These are phyloP conservation scores for Odocoileus hemionus DNA, from an alignment of 2,113 vertebrate genomes.

Conservation along the genomic window DNA sequence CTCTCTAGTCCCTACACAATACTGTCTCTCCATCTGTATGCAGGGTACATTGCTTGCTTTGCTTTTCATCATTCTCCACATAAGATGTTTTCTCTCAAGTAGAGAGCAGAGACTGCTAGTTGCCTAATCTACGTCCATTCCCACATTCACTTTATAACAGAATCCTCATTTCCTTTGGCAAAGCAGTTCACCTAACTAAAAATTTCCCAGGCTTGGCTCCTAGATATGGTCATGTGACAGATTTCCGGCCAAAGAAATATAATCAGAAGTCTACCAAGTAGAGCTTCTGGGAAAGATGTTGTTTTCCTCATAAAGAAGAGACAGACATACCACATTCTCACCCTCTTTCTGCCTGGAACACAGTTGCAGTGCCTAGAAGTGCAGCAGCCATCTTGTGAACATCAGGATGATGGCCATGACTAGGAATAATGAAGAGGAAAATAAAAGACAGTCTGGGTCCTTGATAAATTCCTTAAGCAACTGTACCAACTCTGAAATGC, in stretches of 20 bases:
- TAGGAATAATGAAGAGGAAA: not conserved
- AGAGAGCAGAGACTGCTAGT: not conserved
- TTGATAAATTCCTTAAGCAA: slow-evolving; percentile 3
- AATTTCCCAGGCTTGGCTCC: not conserved
- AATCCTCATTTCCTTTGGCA: slow-evolving; percentile 12
- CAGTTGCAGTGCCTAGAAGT: not conserved
- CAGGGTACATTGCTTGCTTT: not conserved
- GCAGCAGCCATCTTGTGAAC: not conserved
- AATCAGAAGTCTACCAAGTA: not conserved
- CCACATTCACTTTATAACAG: not conserved
- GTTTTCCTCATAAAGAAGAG: not conserved
- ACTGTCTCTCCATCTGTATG: not conserved
- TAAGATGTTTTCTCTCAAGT: not conserved
- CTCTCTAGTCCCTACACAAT: not conserved
- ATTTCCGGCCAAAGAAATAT: not conserved
- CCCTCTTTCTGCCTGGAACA: not conserved
- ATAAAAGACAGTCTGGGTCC: not conserved
- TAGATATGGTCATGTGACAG: not conserved
- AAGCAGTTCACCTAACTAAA: not conserved
- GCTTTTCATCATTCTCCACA: not conserved
- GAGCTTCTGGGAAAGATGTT: not conserved
- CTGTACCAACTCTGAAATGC: not conserved
- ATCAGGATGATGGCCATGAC: not conserved
- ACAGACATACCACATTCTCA: not conserved
- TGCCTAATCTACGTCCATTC: not conserved